These are phyloP conservation scores for Ariopsis seemanni DNA, from an alignment of 2,113 vertebrate genomes.

Conservation along the genomic window DNA sequence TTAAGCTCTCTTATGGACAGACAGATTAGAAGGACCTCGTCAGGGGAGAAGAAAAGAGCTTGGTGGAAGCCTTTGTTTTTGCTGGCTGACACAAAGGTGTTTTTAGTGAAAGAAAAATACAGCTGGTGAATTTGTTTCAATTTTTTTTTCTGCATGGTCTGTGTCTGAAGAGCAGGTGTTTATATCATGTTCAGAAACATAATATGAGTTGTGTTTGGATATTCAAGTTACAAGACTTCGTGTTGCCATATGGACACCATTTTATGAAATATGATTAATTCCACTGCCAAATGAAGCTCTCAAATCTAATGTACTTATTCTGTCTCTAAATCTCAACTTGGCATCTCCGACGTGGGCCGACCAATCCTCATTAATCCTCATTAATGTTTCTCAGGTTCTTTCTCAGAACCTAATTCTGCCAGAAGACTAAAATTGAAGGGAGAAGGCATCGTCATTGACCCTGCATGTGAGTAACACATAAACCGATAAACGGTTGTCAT, in stretches of 20 bases:
- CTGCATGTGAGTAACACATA: neutral
- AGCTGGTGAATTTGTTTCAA: slow-evolving; percentile 37
- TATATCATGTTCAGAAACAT: slow-evolving; percentile 37
- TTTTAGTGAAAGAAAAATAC: slow-evolving; percentile 35
- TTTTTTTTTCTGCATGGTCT: neutral
- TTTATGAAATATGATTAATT: slow-evolving; percentile 35
- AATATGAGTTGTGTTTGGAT: slow-evolving; percentile 39
- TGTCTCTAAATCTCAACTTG: neutral
- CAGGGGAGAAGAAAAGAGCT: neutral
- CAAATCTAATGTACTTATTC: slow-evolving; percentile 27
- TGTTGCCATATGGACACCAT: slow-evolving; percentile 27
- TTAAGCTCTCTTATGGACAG: neutral
- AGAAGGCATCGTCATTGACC: neutral
- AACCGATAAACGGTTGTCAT: neutral
- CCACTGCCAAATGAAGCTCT: slow-evolving; percentile 34
- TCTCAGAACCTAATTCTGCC: neutral
- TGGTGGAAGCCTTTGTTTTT: slow-evolving; percentile 23
- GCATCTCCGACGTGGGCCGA: neutral
- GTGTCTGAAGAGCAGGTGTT: slow-evolving; percentile 48
- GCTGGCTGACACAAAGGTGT: slow-evolving; percentile 37
- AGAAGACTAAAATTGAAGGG: neutral
- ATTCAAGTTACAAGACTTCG: slow-evolving; percentile 29
- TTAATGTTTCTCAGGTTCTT: neutral
- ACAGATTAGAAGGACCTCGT: slow-evolving; percentile 1
- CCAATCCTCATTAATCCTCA: neutral